Base-by-base conservation (phyloP, 2,113 vertebrate genomes). In the Nettapus auritus region DNA sequence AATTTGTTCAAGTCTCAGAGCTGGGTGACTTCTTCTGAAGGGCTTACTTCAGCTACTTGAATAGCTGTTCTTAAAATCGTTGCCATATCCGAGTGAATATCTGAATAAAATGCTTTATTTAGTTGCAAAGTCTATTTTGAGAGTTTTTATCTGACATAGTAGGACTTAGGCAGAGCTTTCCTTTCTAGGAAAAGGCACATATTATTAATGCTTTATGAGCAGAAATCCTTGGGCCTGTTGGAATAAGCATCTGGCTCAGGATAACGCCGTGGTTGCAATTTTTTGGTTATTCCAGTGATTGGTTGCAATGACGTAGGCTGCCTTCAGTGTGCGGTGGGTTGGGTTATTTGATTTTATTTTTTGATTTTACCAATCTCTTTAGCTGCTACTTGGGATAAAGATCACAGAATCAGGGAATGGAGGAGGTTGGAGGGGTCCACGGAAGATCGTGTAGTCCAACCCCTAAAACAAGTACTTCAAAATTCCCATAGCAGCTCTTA, bases 21-120 rank as follows among this genome's bases (percentile, higher is more conserved):
- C 92, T 87, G 81, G 75, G 86, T 82, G 93, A 42, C 77, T 96
- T 69, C 92, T 94, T 93, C 89, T 74, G 94, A 95, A 95, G 93
- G 93, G 77, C 82, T 94, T 74, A 55, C 88, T 97, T 91, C 76
- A 88, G 80, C 94, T 92, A 29, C 94, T 88, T 93, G 83, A 96
- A 94, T 95, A 86, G 94, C 77, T 74, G 92, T 84, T 57, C 94
- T 90, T 94, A 89, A 69, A 82, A 73, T 86, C 88, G 29, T 84
- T 89, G 92, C 94, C 80, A 9, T 73, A 84, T 67, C 88, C 77
- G 38, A 56, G 22, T 60, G 86, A 89, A 76, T 92, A 73, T 92
- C 90, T 90, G 83, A 96, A 95, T 93, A 79, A 94, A 95, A 92
- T 81, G 79, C 81, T 97, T 92, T 73, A 71, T 95, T 95, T 76